These are phyloP conservation scores for Lordiphosa stackelbergi DNA, from an alignment of 1,140 invertebrate genomes.

Conservation along the genomic window DNA sequence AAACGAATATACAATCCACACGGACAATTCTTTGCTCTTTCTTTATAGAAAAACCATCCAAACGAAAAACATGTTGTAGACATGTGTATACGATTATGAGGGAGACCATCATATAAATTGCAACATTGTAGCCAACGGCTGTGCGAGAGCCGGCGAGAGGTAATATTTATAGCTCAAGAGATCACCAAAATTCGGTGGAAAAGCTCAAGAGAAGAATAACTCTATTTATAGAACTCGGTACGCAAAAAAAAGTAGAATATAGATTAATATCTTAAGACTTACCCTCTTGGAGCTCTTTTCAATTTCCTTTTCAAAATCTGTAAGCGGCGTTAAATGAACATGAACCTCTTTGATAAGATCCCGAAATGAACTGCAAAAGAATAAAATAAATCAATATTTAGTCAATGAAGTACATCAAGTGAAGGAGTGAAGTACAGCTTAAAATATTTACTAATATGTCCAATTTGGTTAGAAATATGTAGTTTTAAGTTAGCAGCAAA, in stretches of 20 bases:
- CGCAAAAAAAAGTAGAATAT: conserved; percentile 14
- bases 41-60: background rate
- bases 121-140: conserved; percentile 41
- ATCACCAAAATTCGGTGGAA: background rate
- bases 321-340: conserved; percentile 67
- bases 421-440: too few species aligned
- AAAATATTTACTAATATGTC: too few species aligned
- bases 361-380: conserved; percentile 49
- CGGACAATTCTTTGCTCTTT: too few species aligned
- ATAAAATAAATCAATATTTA: background rate
- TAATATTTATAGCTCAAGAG: conserved; percentile 42
- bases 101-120: conserved; percentile 40
- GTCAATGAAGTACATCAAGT: too few species aligned
- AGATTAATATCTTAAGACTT: conserved; percentile 24
- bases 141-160: background rate
- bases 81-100: conserved; percentile 47
- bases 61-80: conserved; percentile 36
- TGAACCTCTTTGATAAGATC: conserved; percentile 74
- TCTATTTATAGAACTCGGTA: conserved; percentile 33
- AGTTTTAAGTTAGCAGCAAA: too few species aligned
- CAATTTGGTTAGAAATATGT: too few species aligned
- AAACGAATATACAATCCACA: conserved; percentile 26
- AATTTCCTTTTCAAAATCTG: conserved; percentile 75
- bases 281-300: conserved; percentile 75
- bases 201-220: conserved; percentile 29